Evolutionary conservation across 2,113 vertebrate genomes (phyloP), one percentile per base, ranked within the genome.

Genomic region (Perca schrenkii): DNA sequence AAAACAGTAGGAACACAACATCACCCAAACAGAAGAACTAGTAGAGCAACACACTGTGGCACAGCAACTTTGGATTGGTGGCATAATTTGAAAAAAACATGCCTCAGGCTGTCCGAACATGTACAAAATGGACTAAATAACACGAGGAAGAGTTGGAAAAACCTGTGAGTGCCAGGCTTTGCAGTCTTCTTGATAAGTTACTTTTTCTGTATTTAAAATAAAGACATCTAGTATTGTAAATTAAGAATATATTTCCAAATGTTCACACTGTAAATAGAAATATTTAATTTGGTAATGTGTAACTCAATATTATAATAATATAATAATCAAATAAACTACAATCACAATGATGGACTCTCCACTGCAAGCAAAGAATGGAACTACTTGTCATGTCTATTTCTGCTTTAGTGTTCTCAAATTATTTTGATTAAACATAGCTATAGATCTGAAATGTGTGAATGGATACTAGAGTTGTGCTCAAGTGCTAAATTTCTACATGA

Each of bases 61-160:
- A 84, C 63, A 78, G 82, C 69, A 88, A 87, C 66, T 81, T 84
- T 85, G 82, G 86, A 83, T 75, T n/a, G 25, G 75, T 67, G 81
- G 62, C 77, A 86, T 75, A 85, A 50, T 19, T 60, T 74, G 7
- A 70, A 86, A 7, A 17, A 46, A 87, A 89, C 17, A 31, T 8
- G 28, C 63, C 46, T 69, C 12, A 47, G 60, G 47, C 46, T 46
- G 19, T 84, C 2, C 8, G 11, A 67, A 76, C 52, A 49, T 17
- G 25, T 28, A 50, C 3, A 73, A 52, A 43, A 86, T 31, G 3
- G 47, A 74, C 13, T 11, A 16, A 58, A 65, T 31, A 22, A 43
- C 25, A 10, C 40, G 28, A 60, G 19, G 21, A 50, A 21, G 66
- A 50, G 60, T 5, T 52, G 25, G 25, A 64, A 40, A 65, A 74